A percentile compares a stretch with the other conserved stretches of the same genome.
Conservation (phyloP, 2,888 invertebrate species). For the Timema cristinae region DNA sequence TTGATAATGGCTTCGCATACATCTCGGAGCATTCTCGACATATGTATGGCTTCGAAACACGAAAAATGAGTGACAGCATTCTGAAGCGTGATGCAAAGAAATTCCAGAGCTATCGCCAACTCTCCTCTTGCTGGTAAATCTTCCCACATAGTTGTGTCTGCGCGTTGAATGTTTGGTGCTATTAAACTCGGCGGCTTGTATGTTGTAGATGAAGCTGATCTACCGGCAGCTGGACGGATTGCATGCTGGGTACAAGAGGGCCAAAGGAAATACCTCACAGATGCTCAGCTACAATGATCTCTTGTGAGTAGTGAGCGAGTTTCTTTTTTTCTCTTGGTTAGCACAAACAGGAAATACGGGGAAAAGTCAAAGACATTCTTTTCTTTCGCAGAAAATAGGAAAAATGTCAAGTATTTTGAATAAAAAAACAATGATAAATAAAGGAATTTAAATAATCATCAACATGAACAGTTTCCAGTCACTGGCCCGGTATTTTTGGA, state of each 20-base stretch:
- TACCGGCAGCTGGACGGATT: slow-evolving; percentile 17
- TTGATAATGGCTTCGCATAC: too few species aligned
- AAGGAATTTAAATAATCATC: too few species aligned
- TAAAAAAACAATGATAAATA: too few species aligned
- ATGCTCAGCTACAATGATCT: slow-evolving; percentile 14
- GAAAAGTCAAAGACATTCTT: background rate
- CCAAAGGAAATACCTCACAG: background rate
- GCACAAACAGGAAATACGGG: background rate
- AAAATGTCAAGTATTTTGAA: too few species aligned
- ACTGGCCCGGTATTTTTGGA: too few species aligned
- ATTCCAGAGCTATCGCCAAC: background rate
- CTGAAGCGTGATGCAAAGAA: background rate
- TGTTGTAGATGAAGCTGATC: slow-evolving; percentile 4
- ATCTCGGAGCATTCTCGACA: too few species aligned
- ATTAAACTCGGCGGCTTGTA: background rate
- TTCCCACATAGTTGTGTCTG: background rate
- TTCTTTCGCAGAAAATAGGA: background rate
- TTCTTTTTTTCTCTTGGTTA: background rate
- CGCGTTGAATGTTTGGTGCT: too few species aligned
- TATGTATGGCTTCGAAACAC: too few species aligned
- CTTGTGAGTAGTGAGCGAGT: slow-evolving; percentile 14
- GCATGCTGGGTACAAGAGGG: slow-evolving; percentile 4
- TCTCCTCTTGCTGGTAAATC: background rate
- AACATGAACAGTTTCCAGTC: too few species aligned
- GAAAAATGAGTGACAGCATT: too few species aligned